Base-by-base conservation (phyloP, 2,888 invertebrate genomes). In the Osedax fenrisi region DNA sequence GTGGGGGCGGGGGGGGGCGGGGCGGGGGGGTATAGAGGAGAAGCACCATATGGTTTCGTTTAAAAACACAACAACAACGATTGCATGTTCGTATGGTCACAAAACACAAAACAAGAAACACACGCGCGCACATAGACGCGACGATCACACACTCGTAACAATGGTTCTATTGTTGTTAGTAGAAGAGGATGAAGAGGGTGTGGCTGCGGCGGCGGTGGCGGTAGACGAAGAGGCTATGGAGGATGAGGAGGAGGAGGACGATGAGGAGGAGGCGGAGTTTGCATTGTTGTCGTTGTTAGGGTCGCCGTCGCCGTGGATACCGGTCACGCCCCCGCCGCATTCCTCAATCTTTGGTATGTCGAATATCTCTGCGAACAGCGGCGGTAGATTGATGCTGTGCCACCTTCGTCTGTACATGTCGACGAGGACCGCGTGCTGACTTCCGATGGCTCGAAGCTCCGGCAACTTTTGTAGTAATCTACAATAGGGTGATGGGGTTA, bases 331-430 rank as follows among this genome's bases (percentile, higher is more conserved):
- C n/a, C n/a, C n/a, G n/a, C n/a, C n/a, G n/a, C n/a, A n/a, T n/a
- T n/a, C n/a, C 13, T 78, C 77, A 2, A 56, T 22, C 56, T 77
- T 77, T 17, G 78, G 76, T 21, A 96, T 94, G 88, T 96, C 95
- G 86, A 94, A 96, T 81, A 95, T 93, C 86, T 96, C 96, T 41
- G 94, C 91, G 86, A 94, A 96, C 74, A 96, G 88, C 2, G 94
- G 93, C 68, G 95, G 95, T 80, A 95, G 88, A 77, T 82, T 83
- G 77, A 90, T 88, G 76, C 89, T 88, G 25, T 81, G 80, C 94
- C 94, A 94, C 81, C 90, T 88, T 59, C 79, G 75, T 79, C 94
- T 89, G 86, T 92, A 93, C 94, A 94, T 96, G 83, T 90, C 89
- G 81, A 95, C 78, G 22, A 81, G 79, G 75, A 90, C 89, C 79